Evolutionary conservation across 1,140 invertebrate genomes (phyloP).

Genomic region (Varroa destructor): DNA sequence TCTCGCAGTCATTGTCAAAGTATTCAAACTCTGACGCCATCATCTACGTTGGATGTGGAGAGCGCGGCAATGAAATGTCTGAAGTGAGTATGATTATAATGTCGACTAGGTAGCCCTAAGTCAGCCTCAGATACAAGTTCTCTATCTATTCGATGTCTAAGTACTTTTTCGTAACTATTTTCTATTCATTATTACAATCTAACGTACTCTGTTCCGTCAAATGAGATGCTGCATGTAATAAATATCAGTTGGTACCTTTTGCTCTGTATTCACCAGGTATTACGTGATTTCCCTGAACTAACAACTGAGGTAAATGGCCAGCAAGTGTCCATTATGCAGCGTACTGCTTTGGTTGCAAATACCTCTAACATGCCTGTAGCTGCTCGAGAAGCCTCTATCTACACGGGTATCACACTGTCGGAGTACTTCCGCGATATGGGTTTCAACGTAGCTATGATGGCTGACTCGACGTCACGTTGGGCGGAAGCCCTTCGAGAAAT

Average conservation of each 20-base stretch:
- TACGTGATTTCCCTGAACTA: constrained; percentile 94
- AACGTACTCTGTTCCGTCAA: no score
- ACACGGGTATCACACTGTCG: constrained; percentile 94
- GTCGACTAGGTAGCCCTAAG: constrained; percentile 40
- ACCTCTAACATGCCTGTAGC: constrained; percentile 99
- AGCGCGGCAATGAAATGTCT: constrained; percentile 80
- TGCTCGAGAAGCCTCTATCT: constrained; percentile 98
- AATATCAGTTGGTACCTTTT: constrained; percentile 12
- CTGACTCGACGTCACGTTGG: constrained; percentile 99
- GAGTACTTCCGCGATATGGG: constrained; percentile 99
- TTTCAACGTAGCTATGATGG: constrained; percentile 99
- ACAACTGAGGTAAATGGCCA: constrained; percentile 87
- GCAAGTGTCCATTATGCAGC: constrained; percentile 97
- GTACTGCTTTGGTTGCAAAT: constrained; percentile 95
- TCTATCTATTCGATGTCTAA: constrained; percentile 38
- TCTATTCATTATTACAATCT: background rate
- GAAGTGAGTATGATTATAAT: constrained; percentile 43
- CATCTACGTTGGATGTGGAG: constrained; percentile 94
- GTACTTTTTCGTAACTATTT: constrained; percentile 39
- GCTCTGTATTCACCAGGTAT: constrained; percentile 50
- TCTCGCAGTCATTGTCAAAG: constrained; percentile 95
- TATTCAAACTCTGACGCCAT: constrained; percentile 99
- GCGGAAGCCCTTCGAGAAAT: constrained; percentile 99
- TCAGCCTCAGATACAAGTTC: constrained; percentile 1
- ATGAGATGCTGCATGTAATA: no score